Evolutionary conservation across 2,113 vertebrate species (phyloP).

Genomic region (Rhea pennata): DNA sequence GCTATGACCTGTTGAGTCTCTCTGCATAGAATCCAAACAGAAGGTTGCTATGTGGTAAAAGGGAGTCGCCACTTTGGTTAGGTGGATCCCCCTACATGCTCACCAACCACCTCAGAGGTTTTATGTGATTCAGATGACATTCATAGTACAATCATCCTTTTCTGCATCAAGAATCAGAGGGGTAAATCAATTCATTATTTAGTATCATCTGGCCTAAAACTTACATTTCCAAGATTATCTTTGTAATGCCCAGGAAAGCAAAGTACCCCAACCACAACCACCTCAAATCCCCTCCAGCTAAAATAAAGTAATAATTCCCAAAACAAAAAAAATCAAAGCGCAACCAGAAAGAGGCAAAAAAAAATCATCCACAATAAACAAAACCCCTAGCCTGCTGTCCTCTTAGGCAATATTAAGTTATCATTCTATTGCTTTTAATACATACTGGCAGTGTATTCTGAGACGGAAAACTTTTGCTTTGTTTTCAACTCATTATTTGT

Average conservation of each 20-base stretch:
- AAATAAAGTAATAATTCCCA: not conserved
- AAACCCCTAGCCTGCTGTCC: not conserved
- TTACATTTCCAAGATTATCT: rapidly evolving
- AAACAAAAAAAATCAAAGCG: not conserved
- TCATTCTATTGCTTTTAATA: not conserved
- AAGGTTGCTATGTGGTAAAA: not conserved
- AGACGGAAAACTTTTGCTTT: not conserved
- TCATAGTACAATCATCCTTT: not conserved
- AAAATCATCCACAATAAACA: not conserved
- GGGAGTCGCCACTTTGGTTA: not conserved
- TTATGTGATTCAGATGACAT: rapidly evolving
- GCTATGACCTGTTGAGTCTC: not conserved
- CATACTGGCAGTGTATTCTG: not conserved
- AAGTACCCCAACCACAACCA: not conserved
- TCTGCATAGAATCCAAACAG: not conserved
- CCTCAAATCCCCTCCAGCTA: not conserved
- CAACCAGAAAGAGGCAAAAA: not conserved
- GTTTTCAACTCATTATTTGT: not conserved
- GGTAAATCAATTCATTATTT: not conserved
- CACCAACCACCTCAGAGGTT: not conserved
- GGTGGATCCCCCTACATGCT: rapidly evolving
- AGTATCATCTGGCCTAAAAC: not conserved
- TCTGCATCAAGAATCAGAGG: not conserved
- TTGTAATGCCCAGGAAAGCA: not conserved
- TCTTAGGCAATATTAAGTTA: not conserved